A percentile compares a stretch with the other conserved stretches of the same genome.
Conservation (phyloP, 2,888 invertebrate genomes). For the Polyploca ridens region DNA sequence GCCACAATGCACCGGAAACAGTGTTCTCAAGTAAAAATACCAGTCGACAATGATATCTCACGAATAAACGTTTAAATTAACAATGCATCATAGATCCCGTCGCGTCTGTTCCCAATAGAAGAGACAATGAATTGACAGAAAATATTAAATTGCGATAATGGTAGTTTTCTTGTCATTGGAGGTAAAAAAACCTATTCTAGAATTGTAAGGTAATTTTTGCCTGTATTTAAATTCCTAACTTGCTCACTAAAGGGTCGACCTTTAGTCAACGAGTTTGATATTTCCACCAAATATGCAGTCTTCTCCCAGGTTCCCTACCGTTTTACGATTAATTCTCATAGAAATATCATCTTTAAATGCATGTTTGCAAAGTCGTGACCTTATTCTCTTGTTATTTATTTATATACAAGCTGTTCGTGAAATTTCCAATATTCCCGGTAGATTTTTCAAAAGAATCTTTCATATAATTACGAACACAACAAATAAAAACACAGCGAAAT, state of each 20-base stretch:
- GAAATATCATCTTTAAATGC: not conserved
- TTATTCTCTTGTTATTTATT: not conserved
- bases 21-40: constrained; percentile 25
- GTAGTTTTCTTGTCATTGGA: not conserved
- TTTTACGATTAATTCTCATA: not conserved
- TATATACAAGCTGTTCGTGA: no score
- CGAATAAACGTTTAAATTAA: constrained; percentile 41
- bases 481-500: no score
- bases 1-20: constrained; percentile 48
- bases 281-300: not conserved
- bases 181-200: not conserved
- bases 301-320: not conserved
- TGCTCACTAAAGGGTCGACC: no score
- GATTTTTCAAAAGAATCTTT: no score
- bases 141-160: not conserved
- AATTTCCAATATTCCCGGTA: no score
- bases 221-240: no score
- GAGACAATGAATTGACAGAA: constrained; percentile 2
- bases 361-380: not conserved
- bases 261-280: no score
- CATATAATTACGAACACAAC: no score
- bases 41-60: constrained; percentile 56
- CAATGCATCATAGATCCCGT: constrained; percentile 50
- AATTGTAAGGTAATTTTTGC: no score
- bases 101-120: constrained; percentile 29